Evolutionary conservation across 2,888 invertebrate species (phyloP).

Genomic region (Chouioia cunea): DNA sequence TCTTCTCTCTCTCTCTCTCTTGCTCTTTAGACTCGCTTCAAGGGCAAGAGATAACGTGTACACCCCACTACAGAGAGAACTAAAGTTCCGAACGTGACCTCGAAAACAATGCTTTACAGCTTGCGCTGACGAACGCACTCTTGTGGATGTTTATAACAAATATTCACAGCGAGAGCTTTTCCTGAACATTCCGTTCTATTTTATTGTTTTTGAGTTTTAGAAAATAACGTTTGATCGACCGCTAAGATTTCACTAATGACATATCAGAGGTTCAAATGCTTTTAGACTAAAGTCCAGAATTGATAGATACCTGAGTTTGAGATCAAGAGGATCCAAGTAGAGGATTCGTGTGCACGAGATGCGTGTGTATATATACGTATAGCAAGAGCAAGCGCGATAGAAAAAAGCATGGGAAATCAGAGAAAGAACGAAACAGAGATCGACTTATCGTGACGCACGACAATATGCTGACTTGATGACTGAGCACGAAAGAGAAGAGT

Average conservation of each 20-base stretch:
- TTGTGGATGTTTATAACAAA: too few relatives aligned
- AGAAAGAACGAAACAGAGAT: slow-evolving; percentile 1
- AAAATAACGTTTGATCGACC: too few relatives aligned
- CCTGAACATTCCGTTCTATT: too few relatives aligned
- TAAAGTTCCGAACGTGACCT: slow-evolving; percentile 14
- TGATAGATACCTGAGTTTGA: slow-evolving; percentile 41
- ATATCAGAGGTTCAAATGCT: slow-evolving; percentile 27
- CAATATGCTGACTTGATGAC: too few relatives aligned
- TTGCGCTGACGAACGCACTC: too few relatives aligned
- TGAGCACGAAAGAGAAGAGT: slow-evolving; percentile 13
- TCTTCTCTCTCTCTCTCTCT: slow-evolving; percentile 43
- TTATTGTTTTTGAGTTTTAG: too few relatives aligned
- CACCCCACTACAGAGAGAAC: slow-evolving; percentile 21
- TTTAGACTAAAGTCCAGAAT: slow-evolving; percentile 6
- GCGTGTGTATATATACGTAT: not conserved
- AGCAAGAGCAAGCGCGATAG: not conserved
- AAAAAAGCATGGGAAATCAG: not conserved
- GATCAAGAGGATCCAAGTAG: slow-evolving; percentile 34
- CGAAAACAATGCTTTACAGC: slow-evolving; percentile 39
- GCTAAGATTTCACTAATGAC: too few relatives aligned
- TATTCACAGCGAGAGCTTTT: too few relatives aligned
- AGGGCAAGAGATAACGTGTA: slow-evolving; percentile 44
- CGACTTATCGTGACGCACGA: slow-evolving; percentile 21
- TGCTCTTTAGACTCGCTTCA: slow-evolving; percentile 40
- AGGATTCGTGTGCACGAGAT: not conserved